Conservation (phyloP, 2,888 invertebrate genomes). For the Watsonalla cultraria region DNA sequence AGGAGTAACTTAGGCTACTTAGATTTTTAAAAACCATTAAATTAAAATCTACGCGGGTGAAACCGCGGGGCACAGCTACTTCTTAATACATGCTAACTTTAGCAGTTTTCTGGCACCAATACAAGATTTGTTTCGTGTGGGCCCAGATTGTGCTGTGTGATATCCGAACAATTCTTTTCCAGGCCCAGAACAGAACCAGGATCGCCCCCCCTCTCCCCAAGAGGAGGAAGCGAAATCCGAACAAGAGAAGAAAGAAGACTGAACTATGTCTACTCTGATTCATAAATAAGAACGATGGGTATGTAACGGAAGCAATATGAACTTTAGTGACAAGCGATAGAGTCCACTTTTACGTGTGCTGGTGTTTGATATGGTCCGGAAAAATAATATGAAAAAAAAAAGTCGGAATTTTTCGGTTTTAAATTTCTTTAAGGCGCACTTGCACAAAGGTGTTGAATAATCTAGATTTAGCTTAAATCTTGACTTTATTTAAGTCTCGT, state of each 20-base stretch:
- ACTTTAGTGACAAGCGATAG: constrained; percentile 11
- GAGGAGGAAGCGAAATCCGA: constrained; percentile 52
- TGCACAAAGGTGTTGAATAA: no score
- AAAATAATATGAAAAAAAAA: not conserved
- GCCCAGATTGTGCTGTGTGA: no score
- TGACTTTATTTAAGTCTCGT: no score
- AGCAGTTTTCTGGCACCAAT: no score
- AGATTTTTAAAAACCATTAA: no score
- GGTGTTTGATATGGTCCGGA: not conserved
- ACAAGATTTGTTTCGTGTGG: not conserved
- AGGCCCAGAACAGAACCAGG: constrained; percentile 50
- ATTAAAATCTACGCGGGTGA: no score
- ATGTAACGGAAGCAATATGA: not conserved
- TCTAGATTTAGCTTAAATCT: no score
- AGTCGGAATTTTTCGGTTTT: no score
- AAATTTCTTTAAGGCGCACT: no score
- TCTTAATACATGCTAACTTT: no score
- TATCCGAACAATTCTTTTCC: constrained; percentile 5
- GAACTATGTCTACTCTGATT: constrained; percentile 25
- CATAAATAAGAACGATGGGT: not conserved
- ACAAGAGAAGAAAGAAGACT: constrained; percentile 69
- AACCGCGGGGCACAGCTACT: no score
- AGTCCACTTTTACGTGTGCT: constrained; percentile 8
- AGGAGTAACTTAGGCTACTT: no score
- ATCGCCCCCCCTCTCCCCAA: constrained; percentile 48